Evolutionary conservation across 2,797 vertebrate genomes (phyloP), one percentile per base, ranked within the genome.

Genomic region (Cyprinodon diabolis): DNA sequence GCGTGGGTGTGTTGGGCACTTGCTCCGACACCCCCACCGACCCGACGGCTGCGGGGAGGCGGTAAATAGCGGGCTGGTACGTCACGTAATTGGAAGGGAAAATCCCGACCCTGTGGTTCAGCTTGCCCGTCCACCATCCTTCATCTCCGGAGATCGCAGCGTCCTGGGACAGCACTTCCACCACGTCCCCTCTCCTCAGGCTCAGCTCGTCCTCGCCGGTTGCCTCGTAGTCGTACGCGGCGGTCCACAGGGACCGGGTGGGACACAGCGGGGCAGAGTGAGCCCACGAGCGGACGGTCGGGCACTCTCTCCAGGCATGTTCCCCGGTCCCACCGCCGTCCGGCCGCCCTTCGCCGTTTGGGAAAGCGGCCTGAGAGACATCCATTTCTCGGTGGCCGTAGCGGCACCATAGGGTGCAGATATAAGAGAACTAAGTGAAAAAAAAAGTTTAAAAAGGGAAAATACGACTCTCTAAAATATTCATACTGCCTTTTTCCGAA

Each of bases 91-190:
- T 96, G 57, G 96, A 95, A 6, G 96, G 96, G 90, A 97, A 97
- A 78, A 97, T 96, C 70, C 97, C 97, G 49, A 97, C 96, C 48
- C 95, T 94, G 82, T 95, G 95, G 91, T 94, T 95, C 76, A 97
- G 95, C 90, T 96, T 96, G 67, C 96, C 96, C 17, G 96, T 96
- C 96, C 97, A 97, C 97, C 96, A 97, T 1, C 96, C 97, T 81
- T 97, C 96, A 80, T 97, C 96, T 57, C 96, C 96, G 1, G 96
- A 96, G 74, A 96, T 96, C 0, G 96, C 94, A 1, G 96, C 94
- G 78, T 97, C 97, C 87, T 96, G 96, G 10, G 96, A 97, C 68
- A 96, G 94, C 69, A 97, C 96, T 86, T 97, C 95, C 84, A 97
- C 96, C 86, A 96, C 94, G 81, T 96, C 96, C 23, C 96, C 96